phyloP scores from a whole-genome alignment of 2,113 vertebrate genomes.

The Falcunculus frontatus region DNA sequence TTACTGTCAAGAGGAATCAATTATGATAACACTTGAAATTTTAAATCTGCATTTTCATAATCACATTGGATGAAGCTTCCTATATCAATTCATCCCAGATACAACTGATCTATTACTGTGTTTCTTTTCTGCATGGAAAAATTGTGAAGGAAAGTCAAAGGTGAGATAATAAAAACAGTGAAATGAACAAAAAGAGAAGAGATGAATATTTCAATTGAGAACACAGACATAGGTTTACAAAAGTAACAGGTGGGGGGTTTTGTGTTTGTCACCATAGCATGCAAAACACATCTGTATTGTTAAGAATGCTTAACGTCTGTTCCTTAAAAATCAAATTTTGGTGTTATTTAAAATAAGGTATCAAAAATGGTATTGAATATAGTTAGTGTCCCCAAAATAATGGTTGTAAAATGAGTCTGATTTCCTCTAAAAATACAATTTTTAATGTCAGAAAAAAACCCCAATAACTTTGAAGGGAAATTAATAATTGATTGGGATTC shows the following conservation, averaged over 20 bases:
- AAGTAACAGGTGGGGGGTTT: fast-evolving
- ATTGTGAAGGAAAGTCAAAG: not conserved
- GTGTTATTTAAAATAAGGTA: fast-evolving
- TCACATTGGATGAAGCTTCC: not conserved
- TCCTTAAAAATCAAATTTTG: not conserved
- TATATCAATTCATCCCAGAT: not conserved
- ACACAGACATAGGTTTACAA: not conserved
- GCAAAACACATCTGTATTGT: not conserved
- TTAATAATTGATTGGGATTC: fast-evolving
- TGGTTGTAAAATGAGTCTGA: not conserved
- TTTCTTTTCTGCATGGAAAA: not conserved
- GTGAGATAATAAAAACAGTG: not conserved
- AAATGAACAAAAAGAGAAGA: not conserved
- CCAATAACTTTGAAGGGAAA: not conserved
- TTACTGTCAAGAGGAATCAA: not conserved
- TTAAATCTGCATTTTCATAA: not conserved
- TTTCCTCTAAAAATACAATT: not conserved
- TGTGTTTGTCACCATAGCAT: not conserved
- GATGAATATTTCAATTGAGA: not conserved
- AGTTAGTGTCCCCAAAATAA: not conserved
- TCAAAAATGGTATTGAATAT: not conserved
- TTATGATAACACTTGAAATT: not conserved
- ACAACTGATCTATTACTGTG: not conserved
- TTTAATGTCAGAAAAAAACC: not conserved
- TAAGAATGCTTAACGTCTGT: not conserved